Evolutionary conservation across 2,888 invertebrate genomes (phyloP), one percentile per base, ranked within the genome.

Genomic region (Coelinius sp.): DNA sequence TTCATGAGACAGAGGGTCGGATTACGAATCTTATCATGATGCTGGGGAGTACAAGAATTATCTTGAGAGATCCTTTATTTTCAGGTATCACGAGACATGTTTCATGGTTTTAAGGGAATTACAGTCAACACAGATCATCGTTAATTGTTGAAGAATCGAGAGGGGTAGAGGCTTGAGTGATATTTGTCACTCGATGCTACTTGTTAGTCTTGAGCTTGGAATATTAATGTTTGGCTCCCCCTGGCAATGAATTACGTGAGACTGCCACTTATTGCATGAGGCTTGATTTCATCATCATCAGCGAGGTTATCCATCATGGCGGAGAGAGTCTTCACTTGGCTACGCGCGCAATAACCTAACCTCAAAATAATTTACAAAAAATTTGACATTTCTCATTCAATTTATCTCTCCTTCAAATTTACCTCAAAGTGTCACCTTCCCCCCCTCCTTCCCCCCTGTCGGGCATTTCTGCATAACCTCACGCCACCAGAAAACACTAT

Each of bases 221-320:
- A 56, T 56, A 25, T 56, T 27, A 56, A 27, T 56, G 27, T 27
- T 27, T n/a, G n/a, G n/a, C 6, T 56, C 56, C n/a, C 59, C 35
- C 59, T 22, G 14, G 31, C 83, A 81, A 85, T 84, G 82, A 85
- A 85, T 84, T 82, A 83, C 78, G 76, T 74, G 80, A 77, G 78
- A 82, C 80, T 73, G 78, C 81, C 82, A 27, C 27, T 56, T 14
- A 14, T 49, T 49, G 49, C 49, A 49, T 17, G 31, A 49, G 14
- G 84, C 81, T 85, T 85, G 85, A 86, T 86, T 86, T 85, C 80
- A 84, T 85, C 83, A 81, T 75, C 76, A 76, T 78, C 14, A 35
- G 20, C 8, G 76, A 59, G 38, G 53, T 67, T 52, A 52, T 67
- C 66, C 38, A 31, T 38, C 53, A 66, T 52, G 66, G 66, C 24